phyloP scores from a whole-genome alignment of 2,888 invertebrate genomes.

The Phalangium opilio region DNA sequence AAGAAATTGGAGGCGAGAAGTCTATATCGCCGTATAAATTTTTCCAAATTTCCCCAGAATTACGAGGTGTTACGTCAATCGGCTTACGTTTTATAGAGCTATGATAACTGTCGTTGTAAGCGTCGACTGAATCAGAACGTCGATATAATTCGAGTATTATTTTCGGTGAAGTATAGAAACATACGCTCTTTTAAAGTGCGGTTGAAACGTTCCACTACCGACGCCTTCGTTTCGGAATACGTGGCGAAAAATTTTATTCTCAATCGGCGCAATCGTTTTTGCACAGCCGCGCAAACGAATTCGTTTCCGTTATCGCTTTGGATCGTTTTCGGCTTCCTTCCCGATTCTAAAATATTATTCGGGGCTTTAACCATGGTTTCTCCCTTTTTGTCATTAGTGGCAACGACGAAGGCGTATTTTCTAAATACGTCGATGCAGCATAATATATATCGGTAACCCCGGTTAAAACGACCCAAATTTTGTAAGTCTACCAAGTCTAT shows the following conservation, averaged over 20 bases:
- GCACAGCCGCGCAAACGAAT: slow-evolving; percentile 17
- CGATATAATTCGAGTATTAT: slow-evolving; percentile 6
- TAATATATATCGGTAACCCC: slow-evolving; percentile 20
- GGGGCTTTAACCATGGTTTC: slow-evolving; percentile 15
- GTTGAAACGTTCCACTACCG: slow-evolving; percentile 26
- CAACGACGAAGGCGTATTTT: slow-evolving; percentile 20
- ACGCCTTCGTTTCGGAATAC: slow-evolving; percentile 24
- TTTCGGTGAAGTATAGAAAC: slow-evolving; percentile 10
- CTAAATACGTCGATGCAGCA: slow-evolving; percentile 23
- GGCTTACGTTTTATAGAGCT: slow-evolving; percentile 7
- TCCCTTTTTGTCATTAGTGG: slow-evolving; percentile 22
- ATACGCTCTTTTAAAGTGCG: slow-evolving; percentile 24
- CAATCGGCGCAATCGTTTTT: slow-evolving; percentile 13
- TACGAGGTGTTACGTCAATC: slow-evolving; percentile 2
- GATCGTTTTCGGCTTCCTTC: slow-evolving; percentile 14
- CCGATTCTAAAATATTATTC: slow-evolving; percentile 10
- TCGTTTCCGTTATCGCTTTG: slow-evolving; percentile 21
- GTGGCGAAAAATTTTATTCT: slow-evolving; percentile 22
- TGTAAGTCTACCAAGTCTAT: slow-evolving; percentile 21
- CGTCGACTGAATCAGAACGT: slow-evolving; percentile 7
- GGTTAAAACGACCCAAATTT: slow-evolving; percentile 11
- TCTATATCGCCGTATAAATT: slow-evolving; percentile 6
- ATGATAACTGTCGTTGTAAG: slow-evolving; percentile 11
- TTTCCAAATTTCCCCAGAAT: slow-evolving; percentile 2
- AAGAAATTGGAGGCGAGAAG: background rate